Conservation (phyloP, 2,888 invertebrate genomes). For the Leptogaster cylindrica region DNA sequence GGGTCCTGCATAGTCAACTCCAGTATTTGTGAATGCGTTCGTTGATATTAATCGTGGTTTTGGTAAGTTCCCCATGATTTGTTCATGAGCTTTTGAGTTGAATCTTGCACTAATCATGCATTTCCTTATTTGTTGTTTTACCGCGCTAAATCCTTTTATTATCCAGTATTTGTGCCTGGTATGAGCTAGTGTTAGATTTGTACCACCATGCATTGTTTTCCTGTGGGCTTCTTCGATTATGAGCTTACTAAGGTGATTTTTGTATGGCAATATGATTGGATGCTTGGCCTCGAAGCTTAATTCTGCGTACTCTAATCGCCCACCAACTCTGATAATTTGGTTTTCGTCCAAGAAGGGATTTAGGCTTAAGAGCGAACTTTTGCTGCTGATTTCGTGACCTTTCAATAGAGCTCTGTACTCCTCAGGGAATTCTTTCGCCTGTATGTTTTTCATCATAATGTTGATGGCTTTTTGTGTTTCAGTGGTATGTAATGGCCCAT, state of each 20-base stretch:
- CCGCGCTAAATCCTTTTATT: too few relatives aligned
- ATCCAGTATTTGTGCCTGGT: too few relatives aligned
- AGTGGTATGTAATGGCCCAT: not conserved
- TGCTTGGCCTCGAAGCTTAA: not conserved
- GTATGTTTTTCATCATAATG: not conserved
- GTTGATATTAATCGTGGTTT: too few relatives aligned
- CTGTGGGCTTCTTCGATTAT: not conserved
- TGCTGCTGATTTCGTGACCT: not conserved
- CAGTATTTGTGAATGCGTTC: too few relatives aligned
- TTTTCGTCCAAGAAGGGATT: not conserved
- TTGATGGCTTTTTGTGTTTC: not conserved
- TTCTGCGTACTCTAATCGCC: not conserved
- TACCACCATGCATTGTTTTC: too few relatives aligned
- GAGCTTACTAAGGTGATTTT: not conserved
- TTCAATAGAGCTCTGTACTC: not conserved
- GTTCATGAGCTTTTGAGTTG: too few relatives aligned
- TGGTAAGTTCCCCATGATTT: too few relatives aligned
- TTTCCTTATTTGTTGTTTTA: too few relatives aligned
- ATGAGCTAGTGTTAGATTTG: too few relatives aligned
- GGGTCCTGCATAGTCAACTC: too few relatives aligned
- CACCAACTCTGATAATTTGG: not conserved
- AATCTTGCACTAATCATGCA: too few relatives aligned
- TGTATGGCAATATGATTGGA: not conserved
- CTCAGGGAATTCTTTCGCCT: not conserved
- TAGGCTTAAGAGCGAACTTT: too few relatives aligned